These are phyloP conservation scores for Cryptoprocta ferox DNA, from an alignment of 2,797 vertebrate genomes.

Conservation along the genomic window DNA sequence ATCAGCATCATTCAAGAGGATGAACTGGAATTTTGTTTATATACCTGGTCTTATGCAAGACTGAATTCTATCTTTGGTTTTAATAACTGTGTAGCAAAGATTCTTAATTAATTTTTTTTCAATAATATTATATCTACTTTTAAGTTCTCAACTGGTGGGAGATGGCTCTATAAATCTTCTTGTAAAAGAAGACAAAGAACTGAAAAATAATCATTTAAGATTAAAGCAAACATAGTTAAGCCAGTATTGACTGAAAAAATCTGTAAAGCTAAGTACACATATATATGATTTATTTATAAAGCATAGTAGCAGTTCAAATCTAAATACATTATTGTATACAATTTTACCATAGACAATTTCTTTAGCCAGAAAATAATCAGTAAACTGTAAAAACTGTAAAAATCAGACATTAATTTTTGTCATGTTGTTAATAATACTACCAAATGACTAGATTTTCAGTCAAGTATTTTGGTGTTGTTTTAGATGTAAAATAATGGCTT, in stretches of 20 bases:
- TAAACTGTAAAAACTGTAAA: not conserved
- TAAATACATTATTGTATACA: not conserved
- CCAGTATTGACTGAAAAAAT: not conserved
- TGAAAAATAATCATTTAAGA: not conserved
- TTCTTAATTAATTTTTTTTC: not conserved
- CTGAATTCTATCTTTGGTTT: constrained; percentile 12
- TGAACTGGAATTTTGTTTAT: not conserved
- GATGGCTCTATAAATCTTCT: not conserved
- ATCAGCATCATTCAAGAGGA: not conserved
- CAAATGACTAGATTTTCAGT: not conserved
- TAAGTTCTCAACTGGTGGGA: not conserved
- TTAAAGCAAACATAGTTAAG: not conserved
- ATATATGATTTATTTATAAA: not conserved
- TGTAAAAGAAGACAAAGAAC: not conserved
- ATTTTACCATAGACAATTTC: not conserved
- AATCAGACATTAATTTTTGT: not conserved
- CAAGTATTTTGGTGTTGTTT: not conserved
- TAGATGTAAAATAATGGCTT: not conserved
- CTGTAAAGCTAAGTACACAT: not conserved
- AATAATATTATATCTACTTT: not conserved
- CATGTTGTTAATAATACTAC: not conserved
- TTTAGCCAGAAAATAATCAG: not conserved
- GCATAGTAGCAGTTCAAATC: not conserved
- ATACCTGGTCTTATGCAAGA: not conserved
- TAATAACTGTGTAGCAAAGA: not conserved